phyloP scores from a whole-genome alignment of 2,113 vertebrate genomes.

The Aptenodytes forsteri region DNA sequence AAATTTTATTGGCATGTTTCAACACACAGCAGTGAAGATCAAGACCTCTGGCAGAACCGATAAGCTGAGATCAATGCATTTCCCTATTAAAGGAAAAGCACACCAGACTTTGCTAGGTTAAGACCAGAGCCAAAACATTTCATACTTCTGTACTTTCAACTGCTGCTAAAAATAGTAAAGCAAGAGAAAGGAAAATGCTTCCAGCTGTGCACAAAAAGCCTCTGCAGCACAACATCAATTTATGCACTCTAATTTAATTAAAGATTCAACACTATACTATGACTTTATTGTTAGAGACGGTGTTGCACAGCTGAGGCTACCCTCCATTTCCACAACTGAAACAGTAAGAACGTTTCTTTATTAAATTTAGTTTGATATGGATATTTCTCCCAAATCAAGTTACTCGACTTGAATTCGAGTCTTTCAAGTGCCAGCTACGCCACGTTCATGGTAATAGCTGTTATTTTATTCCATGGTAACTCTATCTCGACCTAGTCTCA shows the following conservation, averaged over 20 bases:
- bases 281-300: constrained; percentile 15
- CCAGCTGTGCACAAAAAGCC: constrained; percentile 50
- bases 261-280: constrained; percentile 12
- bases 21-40: not conserved
- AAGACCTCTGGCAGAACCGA: not conserved
- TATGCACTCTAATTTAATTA: constrained; percentile 51
- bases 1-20: not conserved
- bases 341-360: not conserved
- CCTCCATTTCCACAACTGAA: not conserved
- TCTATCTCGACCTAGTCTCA: not conserved
- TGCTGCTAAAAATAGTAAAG: constrained; percentile 57
- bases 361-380: not conserved
- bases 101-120: constrained; percentile 5
- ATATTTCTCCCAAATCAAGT: constrained; percentile 3
- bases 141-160: constrained; percentile 42
- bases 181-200: constrained; percentile 35
- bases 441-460: not conserved
- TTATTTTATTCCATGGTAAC: constrained; percentile 4
- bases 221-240: constrained; percentile 55
- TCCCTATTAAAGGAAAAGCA: constrained; percentile 10
- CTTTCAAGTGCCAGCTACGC: not conserved
- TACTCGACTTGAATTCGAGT: not conserved
- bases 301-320: constrained; percentile 1
- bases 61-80: not conserved
- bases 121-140: constrained; percentile 50